Evolutionary conservation across 1,140 invertebrate genomes (phyloP).

Genomic region (Drosophila kanapiae): DNA sequence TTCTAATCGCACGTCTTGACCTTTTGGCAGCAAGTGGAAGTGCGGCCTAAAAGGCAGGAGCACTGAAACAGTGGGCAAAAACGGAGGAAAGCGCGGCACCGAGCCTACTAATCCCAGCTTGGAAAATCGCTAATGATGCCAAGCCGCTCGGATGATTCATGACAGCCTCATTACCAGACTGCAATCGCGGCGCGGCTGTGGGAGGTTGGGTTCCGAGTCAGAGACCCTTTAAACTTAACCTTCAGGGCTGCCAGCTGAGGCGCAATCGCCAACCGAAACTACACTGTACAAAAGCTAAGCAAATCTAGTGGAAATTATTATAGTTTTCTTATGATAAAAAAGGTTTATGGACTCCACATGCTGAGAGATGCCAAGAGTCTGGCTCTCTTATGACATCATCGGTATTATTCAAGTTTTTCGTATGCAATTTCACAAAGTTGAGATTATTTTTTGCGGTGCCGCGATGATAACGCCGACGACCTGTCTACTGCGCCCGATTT

Average conservation of each 20-base stretch:
- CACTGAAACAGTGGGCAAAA: conserved; percentile 5
- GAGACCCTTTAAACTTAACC: conserved; percentile 72
- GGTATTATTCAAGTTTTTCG: too few relatives aligned
- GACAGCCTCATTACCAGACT: conserved; percentile 44
- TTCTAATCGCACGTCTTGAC: conserved; percentile 30
- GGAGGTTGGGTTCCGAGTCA: conserved; percentile 46
- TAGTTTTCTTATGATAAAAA: background rate
- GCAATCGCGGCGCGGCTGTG: conserved; percentile 12
- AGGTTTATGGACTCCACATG: too few relatives aligned
- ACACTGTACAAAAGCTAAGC: background rate
- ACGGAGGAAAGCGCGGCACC: conserved; percentile 11
- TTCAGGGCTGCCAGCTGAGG: conserved; percentile 45
- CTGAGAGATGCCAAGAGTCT: too few relatives aligned
- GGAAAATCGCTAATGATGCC: conserved; percentile 47
- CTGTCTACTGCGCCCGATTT: conserved; percentile 34
- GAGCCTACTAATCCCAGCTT: conserved; percentile 55
- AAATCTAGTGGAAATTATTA: background rate
- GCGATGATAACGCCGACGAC: conserved; percentile 20
- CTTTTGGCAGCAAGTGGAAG: conserved; percentile 26
- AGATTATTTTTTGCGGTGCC: background rate
- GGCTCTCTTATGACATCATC: too few relatives aligned
- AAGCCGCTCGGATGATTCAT: conserved; percentile 42
- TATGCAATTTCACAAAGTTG: too few relatives aligned
- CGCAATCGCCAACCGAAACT: background rate
- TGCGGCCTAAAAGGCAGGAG: conserved; percentile 6